Conservation (phyloP, 2,113 vertebrate genomes). For the Strix aluco region DNA sequence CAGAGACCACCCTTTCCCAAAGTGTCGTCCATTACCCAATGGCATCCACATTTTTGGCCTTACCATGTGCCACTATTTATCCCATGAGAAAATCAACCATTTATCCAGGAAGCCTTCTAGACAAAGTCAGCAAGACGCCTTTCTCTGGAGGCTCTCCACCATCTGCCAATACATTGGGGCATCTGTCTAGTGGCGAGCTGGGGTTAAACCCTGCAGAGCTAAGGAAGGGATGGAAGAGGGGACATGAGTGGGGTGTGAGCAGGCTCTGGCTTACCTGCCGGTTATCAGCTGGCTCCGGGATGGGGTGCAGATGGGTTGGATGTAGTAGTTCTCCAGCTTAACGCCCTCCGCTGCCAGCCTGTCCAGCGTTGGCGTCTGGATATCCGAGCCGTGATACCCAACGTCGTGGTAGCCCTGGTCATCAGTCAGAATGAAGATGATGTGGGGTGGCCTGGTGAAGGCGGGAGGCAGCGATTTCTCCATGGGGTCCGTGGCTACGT, state of each 20-base stretch:
- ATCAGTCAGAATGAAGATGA: slow-evolving; percentile 96
- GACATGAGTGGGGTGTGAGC: not conserved
- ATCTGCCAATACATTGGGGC: not conserved
- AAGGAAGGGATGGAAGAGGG: not conserved
- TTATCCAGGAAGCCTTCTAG: not conserved
- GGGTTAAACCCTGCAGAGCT: not conserved
- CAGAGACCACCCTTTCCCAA: not conserved
- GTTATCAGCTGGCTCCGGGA: slow-evolving; percentile 96
- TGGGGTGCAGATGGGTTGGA: slow-evolving; percentile 97
- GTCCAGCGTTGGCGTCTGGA: slow-evolving; percentile 92
- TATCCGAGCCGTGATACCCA: slow-evolving; percentile 93
- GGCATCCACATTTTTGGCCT: not conserved
- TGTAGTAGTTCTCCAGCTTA: slow-evolving; percentile 96
- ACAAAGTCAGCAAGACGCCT: not conserved
- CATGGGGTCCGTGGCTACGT: slow-evolving; percentile 63
- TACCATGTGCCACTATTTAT: not conserved
- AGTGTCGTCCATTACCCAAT: not conserved
- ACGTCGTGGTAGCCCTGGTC: slow-evolving; percentile 97
- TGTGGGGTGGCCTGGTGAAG: slow-evolving; percentile 82
- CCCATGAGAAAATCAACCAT: not conserved
- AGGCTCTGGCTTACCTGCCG: slow-evolving; percentile 83
- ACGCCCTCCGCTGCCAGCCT: slow-evolving; percentile 92
- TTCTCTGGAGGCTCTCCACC: not conserved
- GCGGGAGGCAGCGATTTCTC: slow-evolving; percentile 45
- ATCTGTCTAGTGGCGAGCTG: accelerated